A percentile compares a stretch with the other conserved stretches of the same genome.
Evolutionary conservation across 2,888 invertebrate species (phyloP).

Genomic region (Agrenia bidenticulata): DNA sequence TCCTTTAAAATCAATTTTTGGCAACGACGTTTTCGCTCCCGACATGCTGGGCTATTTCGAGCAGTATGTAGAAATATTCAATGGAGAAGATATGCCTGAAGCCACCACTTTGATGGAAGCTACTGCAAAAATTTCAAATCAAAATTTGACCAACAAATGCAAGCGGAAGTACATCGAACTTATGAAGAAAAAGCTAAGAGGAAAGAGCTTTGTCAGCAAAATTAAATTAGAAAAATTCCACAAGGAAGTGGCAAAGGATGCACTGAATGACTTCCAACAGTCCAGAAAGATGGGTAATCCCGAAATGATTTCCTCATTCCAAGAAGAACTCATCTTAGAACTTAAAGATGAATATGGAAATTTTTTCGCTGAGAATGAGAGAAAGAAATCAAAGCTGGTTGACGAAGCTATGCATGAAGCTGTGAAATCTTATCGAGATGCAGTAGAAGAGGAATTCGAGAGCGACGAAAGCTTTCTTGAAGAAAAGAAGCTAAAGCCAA

Average conservation of each 20-base stretch:
- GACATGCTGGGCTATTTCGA: conserved; percentile 21
- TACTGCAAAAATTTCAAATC: neutral
- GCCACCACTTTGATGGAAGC: conserved; percentile 21
- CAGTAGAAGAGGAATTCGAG: conserved; percentile 17
- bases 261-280: neutral
- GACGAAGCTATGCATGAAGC: neutral
- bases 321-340: conserved; percentile 8
- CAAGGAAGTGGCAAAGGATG: neutral
- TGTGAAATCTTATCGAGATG: conserved; percentile 9
- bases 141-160: neutral
- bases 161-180: conserved; percentile 3
- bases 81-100: conserved; percentile 16
- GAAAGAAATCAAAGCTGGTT: conserved; percentile 4
- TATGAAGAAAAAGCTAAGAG: conserved; percentile 22
- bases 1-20: conserved; percentile 20
- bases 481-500: conserved; percentile 7
- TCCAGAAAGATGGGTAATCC: conserved; percentile 16
- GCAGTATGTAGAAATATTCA: conserved; percentile 26
- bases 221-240: neutral
- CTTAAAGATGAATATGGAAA: conserved; percentile 12
- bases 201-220: conserved; percentile 2
- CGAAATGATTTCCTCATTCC: neutral
- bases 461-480: conserved; percentile 11
- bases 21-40: conserved; percentile 15
- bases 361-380: conserved; percentile 8